Conservation (phyloP, 2,888 invertebrate species). For the Axea sp. region DNA sequence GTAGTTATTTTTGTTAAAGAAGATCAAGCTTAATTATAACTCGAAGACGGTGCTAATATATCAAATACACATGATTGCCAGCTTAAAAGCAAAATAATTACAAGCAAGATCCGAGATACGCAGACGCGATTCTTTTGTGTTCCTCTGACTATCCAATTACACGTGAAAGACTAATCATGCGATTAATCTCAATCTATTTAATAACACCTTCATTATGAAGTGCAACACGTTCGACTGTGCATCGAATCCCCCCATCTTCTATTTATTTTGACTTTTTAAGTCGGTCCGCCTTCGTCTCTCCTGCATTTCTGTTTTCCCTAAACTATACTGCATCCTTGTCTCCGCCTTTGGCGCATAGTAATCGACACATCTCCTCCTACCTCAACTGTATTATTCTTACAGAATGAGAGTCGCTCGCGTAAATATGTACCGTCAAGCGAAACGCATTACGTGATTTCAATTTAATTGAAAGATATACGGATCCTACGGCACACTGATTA, state of each 20-base stretch:
- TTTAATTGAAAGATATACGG: slow-evolving; percentile 69
- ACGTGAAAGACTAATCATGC: slow-evolving; percentile 77
- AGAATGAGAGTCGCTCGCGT: slow-evolving; percentile 64
- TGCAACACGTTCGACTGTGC: slow-evolving; percentile 63
- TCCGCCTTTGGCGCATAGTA: slow-evolving; percentile 66
- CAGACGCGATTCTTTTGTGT: too few relatives aligned
- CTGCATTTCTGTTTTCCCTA: slow-evolving; percentile 23
- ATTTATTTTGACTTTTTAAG: slow-evolving; percentile 33
- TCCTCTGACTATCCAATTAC: too few relatives aligned
- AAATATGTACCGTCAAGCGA: slow-evolving; percentile 64
- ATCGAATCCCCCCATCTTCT: too few relatives aligned
- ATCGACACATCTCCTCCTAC: slow-evolving; percentile 69
- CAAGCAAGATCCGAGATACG: too few relatives aligned
- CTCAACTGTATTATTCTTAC: slow-evolving; percentile 67
- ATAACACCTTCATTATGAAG: slow-evolving; percentile 77
- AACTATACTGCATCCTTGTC: slow-evolving; percentile 45
- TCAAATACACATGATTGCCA: slow-evolving; percentile 11
- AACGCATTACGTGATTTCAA: slow-evolving; percentile 69
- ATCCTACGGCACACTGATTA: slow-evolving; percentile 52
- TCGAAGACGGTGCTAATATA: not conserved
- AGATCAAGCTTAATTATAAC: slow-evolving; percentile 13
- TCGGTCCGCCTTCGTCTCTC: slow-evolving; percentile 32
- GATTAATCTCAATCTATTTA: slow-evolving; percentile 79
- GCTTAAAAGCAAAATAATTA: too few relatives aligned
- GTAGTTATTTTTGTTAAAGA: not conserved